Evolutionary conservation across 2,888 invertebrate species (phyloP), one percentile per base, ranked within the genome.

Genomic region (Tenthredo amoena): DNA sequence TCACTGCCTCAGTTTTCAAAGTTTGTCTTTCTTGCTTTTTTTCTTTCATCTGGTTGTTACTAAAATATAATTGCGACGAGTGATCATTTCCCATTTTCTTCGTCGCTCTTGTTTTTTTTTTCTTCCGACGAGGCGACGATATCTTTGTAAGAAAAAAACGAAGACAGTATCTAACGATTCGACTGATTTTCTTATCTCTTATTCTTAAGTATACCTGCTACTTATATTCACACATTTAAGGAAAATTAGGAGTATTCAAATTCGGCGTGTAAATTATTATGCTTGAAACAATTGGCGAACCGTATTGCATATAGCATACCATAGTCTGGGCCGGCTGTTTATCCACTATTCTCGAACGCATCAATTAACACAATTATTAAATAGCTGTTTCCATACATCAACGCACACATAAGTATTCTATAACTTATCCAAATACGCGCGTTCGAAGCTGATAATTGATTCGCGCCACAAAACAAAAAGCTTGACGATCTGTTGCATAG

Each of bases 1-100:
- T 76, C 26, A 76, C 76, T 47, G 76, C 76, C 76, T 76, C 76
- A 76, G 4, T 47, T 47, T 37, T n/a, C 71, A 37, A 71, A 34
- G 34, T 37, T 71, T 37, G 18, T 37, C 37, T 71, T 9, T 71
- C 71, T 34, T 31, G 7, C n/a, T 34, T 31, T 15, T 12, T 18
- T 37, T 71, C 9, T 26, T 26, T n/a, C 21, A 37, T 9, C 12
- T 71, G 5, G 18, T 37, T 71, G 9, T 71, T n/a, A 37, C 34
- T 18, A 7, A 71, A 37, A n/a, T 55, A n/a, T n/a, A n/a, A 55
- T 55, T n/a, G 6, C 7, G 1, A 55, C 18, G 55, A n/a, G 55
- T n/a, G n/a, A 55, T 55, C n/a, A n/a, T 55, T 55, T 6, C n/a
- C 15, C 6, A n/a, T 5, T n/a, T 18, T 50, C 18, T 18, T 50